phyloP scores from a whole-genome alignment of 2,113 vertebrate genomes.

The Pteropus alecto region DNA sequence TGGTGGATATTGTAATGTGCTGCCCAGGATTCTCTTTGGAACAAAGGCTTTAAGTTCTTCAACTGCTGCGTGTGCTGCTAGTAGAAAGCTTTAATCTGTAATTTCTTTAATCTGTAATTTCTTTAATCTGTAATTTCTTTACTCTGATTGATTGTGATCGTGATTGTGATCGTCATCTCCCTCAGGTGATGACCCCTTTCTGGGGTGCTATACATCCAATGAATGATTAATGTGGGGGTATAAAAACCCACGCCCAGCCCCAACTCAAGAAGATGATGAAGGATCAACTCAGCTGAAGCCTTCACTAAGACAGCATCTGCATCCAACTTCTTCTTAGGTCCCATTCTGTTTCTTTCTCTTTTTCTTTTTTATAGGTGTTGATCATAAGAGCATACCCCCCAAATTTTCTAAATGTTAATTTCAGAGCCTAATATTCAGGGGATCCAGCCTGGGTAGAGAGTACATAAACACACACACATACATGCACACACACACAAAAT shows the following conservation, averaged over 20 bases:
- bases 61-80: not conserved
- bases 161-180: not conserved
- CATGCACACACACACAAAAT: too few relatives aligned
- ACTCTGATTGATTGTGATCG: not conserved
- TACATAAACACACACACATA: not conserved
- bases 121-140: not conserved
- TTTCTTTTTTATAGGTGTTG: not conserved
- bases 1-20: too few relatives aligned
- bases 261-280: not conserved
- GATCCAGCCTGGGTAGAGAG: not conserved
- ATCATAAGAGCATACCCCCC: not conserved
- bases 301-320: not conserved
- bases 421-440: not conserved
- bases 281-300: not conserved
- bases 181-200: not conserved
- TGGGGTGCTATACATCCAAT: not conserved
- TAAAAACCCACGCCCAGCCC: not conserved
- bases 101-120: not conserved
- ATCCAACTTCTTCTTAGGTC: not conserved
- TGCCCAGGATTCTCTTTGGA: not conserved
- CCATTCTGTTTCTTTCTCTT: not conserved
- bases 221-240: not conserved
- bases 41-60: not conserved
- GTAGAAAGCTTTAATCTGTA: not conserved
- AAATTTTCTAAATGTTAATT: not conserved